Conservation (phyloP, 2,888 invertebrate genomes). For the Caenorhabditis drosophilae region DNA sequence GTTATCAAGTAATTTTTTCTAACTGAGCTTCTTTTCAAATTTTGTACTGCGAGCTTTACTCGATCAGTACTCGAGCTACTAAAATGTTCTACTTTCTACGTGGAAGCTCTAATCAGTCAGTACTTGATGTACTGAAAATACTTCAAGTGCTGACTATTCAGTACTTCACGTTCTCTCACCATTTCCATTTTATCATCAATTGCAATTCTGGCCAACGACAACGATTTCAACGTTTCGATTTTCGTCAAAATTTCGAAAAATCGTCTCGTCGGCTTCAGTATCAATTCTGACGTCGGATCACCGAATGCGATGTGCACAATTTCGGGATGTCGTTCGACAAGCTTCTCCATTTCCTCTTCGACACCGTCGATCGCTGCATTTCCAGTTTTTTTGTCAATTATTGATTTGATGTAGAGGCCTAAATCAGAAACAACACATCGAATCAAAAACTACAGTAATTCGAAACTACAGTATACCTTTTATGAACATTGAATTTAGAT, state of each 20-base stretch:
- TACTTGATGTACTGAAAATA: too few relatives aligned
- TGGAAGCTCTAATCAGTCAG: too few relatives aligned
- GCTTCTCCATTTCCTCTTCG: conserved; percentile 5
- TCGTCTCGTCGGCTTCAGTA: conserved; percentile 6
- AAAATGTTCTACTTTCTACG: too few relatives aligned
- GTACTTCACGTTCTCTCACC: too few relatives aligned
- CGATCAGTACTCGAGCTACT: too few relatives aligned
- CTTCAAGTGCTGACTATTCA: too few relatives aligned
- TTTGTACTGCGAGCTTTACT: too few relatives aligned
- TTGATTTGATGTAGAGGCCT: conserved; percentile 12
- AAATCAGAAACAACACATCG: not conserved
- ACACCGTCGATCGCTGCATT: conserved; percentile 9
- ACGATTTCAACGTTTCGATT: conserved; percentile 11
- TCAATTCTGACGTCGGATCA: conserved; percentile 6
- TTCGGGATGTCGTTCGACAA: conserved; percentile 13
- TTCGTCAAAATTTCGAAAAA: conserved; percentile 10
- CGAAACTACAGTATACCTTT: conserved; percentile 2
- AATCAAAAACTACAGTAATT: not conserved
- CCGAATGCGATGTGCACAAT: conserved; percentile 24
- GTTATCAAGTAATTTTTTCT: too few relatives aligned
- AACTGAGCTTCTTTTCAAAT: too few relatives aligned
- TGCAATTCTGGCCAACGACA: conserved; percentile 6
- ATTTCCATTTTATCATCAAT: too few relatives aligned
- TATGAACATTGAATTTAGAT: conserved; percentile 7
- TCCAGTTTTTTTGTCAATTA: conserved; percentile 5